These are phyloP conservation scores for Didymodactylos carnosus DNA, from an alignment of 2,888 invertebrate genomes.

Conservation along the genomic window DNA sequence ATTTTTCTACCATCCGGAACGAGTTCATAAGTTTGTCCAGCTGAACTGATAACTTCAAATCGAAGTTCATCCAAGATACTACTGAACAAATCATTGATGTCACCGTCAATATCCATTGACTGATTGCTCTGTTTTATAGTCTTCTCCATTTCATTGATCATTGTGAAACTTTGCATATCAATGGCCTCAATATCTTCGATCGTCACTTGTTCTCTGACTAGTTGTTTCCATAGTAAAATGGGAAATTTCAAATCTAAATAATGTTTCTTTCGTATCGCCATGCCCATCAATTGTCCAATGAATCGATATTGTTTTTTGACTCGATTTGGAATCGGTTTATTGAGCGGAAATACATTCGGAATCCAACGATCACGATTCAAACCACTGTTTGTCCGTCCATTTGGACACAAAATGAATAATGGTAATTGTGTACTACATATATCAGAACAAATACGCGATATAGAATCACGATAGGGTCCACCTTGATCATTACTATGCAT, in stretches of 20 bases:
- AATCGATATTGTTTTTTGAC: not conserved
- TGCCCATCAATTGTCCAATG: not conserved
- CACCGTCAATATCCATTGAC: not conserved
- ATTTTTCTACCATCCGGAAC: not conserved
- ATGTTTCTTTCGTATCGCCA: not conserved
- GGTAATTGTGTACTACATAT: not conserved
- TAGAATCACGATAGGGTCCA: not conserved
- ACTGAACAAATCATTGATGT: not conserved
- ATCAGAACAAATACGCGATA: not conserved
- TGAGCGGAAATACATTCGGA: not conserved
- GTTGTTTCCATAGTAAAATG: not conserved
- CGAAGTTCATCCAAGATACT: not conserved
- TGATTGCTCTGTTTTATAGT: not conserved
- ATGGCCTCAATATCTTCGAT: not conserved
- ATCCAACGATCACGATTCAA: not conserved
- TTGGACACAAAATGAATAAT: not conserved
- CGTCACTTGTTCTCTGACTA: not conserved
- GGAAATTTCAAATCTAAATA: not conserved
- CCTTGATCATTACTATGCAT: not conserved
- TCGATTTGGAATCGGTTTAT: not conserved
- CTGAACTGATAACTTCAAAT: not conserved
- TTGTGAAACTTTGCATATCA: not conserved
- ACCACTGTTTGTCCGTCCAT: not conserved
- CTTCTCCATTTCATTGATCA: not conserved
- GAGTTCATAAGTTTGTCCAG: not conserved